phyloP scores from a whole-genome alignment of 2,888 invertebrate genomes.

The Cistogaster globosa region DNA sequence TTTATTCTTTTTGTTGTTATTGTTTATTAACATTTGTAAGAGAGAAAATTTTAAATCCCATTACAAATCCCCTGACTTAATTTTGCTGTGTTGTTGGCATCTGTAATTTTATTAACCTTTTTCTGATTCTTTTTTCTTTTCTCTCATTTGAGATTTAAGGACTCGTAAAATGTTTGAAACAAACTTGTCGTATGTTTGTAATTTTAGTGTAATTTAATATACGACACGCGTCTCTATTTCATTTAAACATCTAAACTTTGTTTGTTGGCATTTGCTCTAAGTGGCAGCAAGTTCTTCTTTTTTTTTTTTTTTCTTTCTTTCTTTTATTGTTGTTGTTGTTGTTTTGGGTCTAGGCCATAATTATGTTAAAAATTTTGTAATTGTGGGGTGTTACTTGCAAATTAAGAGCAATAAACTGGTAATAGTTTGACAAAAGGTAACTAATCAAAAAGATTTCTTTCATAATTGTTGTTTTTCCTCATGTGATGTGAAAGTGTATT shows the following conservation, averaged over 20 bases:
- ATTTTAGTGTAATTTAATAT: constrained; percentile 80
- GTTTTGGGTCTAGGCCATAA: constrained; percentile 45
- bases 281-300: constrained; percentile 14
- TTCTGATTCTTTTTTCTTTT: constrained; percentile 15
- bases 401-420: constrained; percentile 70
- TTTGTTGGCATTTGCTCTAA: constrained; percentile 59
- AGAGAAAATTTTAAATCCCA: constrained; percentile 50
- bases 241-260: constrained; percentile 61
- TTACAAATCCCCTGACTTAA: constrained; percentile 64
- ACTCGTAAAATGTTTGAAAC: constrained; percentile 39
- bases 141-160: constrained; percentile 41
- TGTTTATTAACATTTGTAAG: constrained; percentile 14
- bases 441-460: constrained; percentile 41
- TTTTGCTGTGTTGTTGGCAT: constrained; percentile 34
- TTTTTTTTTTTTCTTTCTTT: background rate
- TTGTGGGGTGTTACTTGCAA: constrained; percentile 71
- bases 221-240: constrained; percentile 78
- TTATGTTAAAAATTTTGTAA: constrained; percentile 67
- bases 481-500: background rate
- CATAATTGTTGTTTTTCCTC: constrained; percentile 1
- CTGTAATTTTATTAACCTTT: constrained; percentile 46
- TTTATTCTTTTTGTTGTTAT: constrained; percentile 58
- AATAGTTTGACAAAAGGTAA: constrained; percentile 64
- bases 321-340: background rate
- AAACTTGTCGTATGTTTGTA: constrained; percentile 51